Percentiles rank a stretch among this genome's conserved stretches.
Conservation (phyloP, 2,113 vertebrate genomes). For the Laticauda colubrina region DNA sequence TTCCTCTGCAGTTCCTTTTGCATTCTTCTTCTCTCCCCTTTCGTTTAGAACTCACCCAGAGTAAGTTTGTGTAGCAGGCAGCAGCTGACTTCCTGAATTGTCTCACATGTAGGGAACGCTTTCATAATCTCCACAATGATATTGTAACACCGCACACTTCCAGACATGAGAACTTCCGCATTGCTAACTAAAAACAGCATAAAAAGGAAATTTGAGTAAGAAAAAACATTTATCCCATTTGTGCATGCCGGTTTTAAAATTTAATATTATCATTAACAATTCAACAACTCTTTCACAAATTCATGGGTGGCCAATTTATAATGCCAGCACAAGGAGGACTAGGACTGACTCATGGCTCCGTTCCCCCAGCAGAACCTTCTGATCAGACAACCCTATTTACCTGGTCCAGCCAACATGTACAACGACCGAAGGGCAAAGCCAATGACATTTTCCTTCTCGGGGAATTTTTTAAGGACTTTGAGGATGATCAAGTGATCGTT, state of each 20-base stretch:
- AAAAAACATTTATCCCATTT: accelerated
- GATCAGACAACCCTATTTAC: conserved; percentile 69
- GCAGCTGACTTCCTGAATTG: conserved; percentile 88
- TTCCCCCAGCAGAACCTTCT: not conserved
- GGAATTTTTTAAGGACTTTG: conserved; percentile 75
- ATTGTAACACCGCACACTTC: conserved; percentile 88
- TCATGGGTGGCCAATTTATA: not conserved
- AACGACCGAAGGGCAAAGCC: conserved; percentile 80
- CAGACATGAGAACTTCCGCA: conserved; percentile 94
- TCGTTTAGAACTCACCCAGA: conserved; percentile 75
- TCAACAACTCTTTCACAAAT: not conserved
- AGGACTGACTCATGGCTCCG: not conserved
- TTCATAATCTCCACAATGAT: conserved; percentile 79
- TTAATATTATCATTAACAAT: not conserved
- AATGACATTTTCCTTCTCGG: conserved; percentile 77
- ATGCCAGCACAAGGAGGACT: not conserved
- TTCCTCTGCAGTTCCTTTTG: not conserved
- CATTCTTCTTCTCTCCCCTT: not conserved
- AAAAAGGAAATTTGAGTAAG: not conserved
- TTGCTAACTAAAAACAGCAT: conserved; percentile 80
- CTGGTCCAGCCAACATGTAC: conserved; percentile 79
- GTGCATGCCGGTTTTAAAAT: not conserved
- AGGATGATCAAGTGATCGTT: conserved; percentile 85
- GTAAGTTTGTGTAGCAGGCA: conserved; percentile 85
- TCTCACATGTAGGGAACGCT: conserved; percentile 76